Base-by-base conservation (phyloP, 2,797 vertebrate genomes). In the Acanthopagrus latus region DNA sequence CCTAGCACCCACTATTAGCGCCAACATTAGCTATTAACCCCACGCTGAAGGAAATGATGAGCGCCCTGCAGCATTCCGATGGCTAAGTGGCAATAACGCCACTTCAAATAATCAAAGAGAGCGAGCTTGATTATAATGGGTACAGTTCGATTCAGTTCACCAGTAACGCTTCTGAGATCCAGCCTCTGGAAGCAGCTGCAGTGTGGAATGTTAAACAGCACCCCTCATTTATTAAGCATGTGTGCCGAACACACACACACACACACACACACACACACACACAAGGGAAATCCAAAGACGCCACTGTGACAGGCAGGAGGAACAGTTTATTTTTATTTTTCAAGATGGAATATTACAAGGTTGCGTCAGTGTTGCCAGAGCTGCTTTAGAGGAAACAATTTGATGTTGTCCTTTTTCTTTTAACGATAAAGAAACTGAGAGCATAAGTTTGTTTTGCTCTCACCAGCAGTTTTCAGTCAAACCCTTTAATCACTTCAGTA, bases 331-430 rank as follows among this genome's bases (percentile, higher is more conserved):
- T 66, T 81, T 27, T 69, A 2, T 70, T 76, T 80, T 74, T 75
- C 66, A 59, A 74, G 10, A 65, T 7, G 2, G 20, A 69, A 74
- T 57, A 51, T 77, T n/a, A 54, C 29, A 63, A 47, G 23, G 70
- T 86, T 86, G 56, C 86, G 62, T 85, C 86, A 86, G 63, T 17
- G 38, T 88, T 83, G 73, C 82, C 7, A 21, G 20, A 65, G 27
- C 56, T 0, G 57, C 64, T 62, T 52, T 66, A 60, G 64, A 80
- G 68, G 58, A 56, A n/a, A n/a, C n/a, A n/a, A n/a, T n/a, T n/a
- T n/a, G n/a, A n/a, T n/a, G n/a, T n/a, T n/a, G n/a, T n/a, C n/a
- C n/a, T n/a, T n/a, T n/a, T n/a, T n/a, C n/a, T n/a, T n/a, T n/a
- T n/a, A n/a, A n/a, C n/a, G n/a, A n/a, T 5, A 25, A 41, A 64